phyloP scores from a whole-genome alignment of 2,113 vertebrate genomes.

The Illadopsis cleaveri region DNA sequence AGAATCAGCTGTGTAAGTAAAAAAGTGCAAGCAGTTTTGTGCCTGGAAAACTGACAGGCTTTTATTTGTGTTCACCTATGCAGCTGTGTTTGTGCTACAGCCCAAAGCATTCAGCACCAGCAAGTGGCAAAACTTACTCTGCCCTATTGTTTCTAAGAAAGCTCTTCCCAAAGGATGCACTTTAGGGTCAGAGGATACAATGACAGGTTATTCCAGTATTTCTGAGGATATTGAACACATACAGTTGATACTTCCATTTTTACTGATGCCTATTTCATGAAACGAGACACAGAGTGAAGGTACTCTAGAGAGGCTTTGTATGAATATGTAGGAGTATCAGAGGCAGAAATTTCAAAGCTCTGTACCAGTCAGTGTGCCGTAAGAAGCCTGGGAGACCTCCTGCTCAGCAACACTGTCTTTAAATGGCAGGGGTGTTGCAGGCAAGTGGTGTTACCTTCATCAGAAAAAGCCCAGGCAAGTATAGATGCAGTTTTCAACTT shows the following conservation, averaged over 20 bases:
- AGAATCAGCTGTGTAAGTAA: neutral
- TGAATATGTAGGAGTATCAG: neutral
- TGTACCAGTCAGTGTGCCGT: neutral
- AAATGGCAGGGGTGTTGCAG: neutral
- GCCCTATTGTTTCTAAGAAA: neutral
- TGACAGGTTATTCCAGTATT: neutral
- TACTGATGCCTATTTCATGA: neutral
- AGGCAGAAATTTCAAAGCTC: neutral
- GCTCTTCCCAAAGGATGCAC: neutral
- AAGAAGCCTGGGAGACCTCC: neutral
- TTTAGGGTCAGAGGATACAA: neutral
- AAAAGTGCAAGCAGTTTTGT: neutral
- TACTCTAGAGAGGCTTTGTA: neutral
- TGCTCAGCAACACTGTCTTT: neutral
- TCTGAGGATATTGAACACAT: neutral
- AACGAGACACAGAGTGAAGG: neutral
- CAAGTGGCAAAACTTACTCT: neutral
- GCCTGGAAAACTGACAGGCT: neutral
- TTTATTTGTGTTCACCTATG: neutral
- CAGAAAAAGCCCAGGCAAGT: neutral
- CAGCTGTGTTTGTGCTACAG: neutral
- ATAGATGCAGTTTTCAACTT: neutral
- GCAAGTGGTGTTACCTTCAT: neutral
- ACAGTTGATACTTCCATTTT: neutral
- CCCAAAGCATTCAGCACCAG: neutral